Conservation (phyloP, 2,797 vertebrate species). For the Kryptolebias ocellatus region DNA sequence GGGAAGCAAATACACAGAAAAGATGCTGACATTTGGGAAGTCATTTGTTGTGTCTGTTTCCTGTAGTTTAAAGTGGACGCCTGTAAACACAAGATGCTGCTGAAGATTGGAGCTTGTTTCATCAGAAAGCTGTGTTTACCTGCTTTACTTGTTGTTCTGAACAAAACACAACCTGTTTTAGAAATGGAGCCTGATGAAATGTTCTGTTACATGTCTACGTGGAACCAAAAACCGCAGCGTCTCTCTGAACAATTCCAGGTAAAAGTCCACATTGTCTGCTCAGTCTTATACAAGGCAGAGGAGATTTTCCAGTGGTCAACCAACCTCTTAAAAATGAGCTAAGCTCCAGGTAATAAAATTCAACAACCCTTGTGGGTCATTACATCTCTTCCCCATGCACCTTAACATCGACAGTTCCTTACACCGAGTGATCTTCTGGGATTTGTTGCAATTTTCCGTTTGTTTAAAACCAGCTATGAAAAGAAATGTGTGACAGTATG, state of each 20-base stretch:
- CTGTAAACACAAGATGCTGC: not conserved
- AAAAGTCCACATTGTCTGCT: not conserved
- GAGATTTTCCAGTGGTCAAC: too few species aligned
- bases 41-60: constrained; percentile 6
- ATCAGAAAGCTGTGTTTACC: not conserved
- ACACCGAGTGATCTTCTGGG: too few species aligned
- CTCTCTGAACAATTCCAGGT: not conserved
- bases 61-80: constrained; percentile 1
- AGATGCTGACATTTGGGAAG: constrained; percentile 13
- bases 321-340: not conserved
- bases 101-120: constrained; percentile 4
- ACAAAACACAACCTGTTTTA: not conserved
- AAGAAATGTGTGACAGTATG: not conserved
- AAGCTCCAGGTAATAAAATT: not conserved
- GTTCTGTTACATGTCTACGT: not conserved
- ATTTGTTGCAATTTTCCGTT: not conserved
- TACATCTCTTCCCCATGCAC: not conserved
- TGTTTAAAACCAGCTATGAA: not conserved
- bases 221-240: not conserved
- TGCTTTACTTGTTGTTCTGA: not conserved
- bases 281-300: not conserved
- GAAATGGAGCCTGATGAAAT: not conserved
- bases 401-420: too few species aligned
- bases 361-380: not conserved
- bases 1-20: constrained; percentile 1